Base-by-base conservation (phyloP, 1,140 invertebrate species). In the Bombus sibiricus region DNA sequence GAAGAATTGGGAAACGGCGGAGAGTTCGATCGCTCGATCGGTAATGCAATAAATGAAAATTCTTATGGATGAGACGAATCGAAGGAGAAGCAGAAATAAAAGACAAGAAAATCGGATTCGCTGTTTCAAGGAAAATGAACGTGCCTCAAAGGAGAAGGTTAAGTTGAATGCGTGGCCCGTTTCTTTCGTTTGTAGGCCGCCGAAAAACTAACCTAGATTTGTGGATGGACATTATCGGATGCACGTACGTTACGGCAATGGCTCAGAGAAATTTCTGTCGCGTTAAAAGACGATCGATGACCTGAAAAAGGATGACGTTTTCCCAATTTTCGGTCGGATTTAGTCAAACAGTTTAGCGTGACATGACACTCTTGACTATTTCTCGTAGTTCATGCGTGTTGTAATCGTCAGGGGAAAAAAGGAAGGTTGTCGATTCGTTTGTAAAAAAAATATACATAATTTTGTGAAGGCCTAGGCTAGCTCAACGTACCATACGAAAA, bases 191-290 rank as follows among this genome's bases (percentile, higher is more conserved):
- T 77, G 57, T 64, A 64, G 75, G 75, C 37, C 75, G 28, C 0
- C 28, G 74, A 77, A 77, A 77, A 77, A 64, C 32, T 64, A 77
- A 77, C 34, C 75, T n/a, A 77, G 57, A 77, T 77, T 41, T 39
- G 3, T 28, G 28, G 28, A 57, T n/a, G 4, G 25, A 2, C 6
- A 8, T 15, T 62, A 39, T 41, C 25, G 25, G 12, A 18, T 13
- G 34, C 57, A 6, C 74, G 28, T 57, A 53, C 47, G 47, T 76
- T 34, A 37, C 22, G 10, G 18, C 15, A 28, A 28, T 15, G 9
- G 10, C 34, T 53, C 12, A 9, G 39, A 43, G n/a, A 39, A 71
- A 41, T 18, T 73, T 41, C 22, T 22, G 4, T n/a, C 71, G 71
- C 12, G 25, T 41, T 72, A 12, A 32, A 73, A 47, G 18, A 41